phyloP scores from a whole-genome alignment of 2,888 invertebrate genomes.

The Rotaria magnacalcarata region DNA sequence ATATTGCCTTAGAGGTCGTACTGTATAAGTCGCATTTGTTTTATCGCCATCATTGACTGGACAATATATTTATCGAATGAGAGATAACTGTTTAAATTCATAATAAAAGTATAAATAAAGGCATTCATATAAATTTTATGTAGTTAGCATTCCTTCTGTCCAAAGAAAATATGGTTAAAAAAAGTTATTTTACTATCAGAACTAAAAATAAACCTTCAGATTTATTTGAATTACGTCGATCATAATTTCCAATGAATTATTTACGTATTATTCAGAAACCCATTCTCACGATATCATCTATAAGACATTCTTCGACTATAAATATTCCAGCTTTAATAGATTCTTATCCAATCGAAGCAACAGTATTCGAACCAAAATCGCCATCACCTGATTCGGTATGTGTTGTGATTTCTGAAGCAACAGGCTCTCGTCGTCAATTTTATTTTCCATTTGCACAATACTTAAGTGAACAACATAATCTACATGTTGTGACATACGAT shows the following conservation, averaged over 20 bases:
- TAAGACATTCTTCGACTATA: background rate
- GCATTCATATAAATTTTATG: too few species aligned
- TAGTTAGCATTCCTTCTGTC: too few species aligned
- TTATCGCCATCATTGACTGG: too few species aligned
- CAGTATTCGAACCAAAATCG: background rate
- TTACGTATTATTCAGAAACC: background rate
- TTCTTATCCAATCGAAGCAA: background rate
- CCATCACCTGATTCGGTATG: background rate
- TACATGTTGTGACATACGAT: background rate
- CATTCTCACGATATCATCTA: background rate
- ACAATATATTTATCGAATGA: too few species aligned
- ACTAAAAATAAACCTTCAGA: background rate
- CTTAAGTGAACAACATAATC: conserved; percentile 10
- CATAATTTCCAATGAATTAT: background rate
- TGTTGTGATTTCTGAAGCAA: conserved; percentile 1
- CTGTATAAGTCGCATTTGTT: too few species aligned
- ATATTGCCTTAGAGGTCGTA: too few species aligned
- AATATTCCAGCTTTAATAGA: background rate
- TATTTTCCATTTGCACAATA: conserved; percentile 32
- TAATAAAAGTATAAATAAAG: too few species aligned
- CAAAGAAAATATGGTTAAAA: too few species aligned
- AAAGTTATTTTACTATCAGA: background rate
- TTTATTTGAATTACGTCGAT: background rate
- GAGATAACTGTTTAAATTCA: too few species aligned
- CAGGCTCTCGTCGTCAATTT: background rate